A percentile compares a stretch with the other conserved stretches of the same genome.
phyloP scores from a whole-genome alignment of 2,113 vertebrate species.

The Melospiza georgiana region DNA sequence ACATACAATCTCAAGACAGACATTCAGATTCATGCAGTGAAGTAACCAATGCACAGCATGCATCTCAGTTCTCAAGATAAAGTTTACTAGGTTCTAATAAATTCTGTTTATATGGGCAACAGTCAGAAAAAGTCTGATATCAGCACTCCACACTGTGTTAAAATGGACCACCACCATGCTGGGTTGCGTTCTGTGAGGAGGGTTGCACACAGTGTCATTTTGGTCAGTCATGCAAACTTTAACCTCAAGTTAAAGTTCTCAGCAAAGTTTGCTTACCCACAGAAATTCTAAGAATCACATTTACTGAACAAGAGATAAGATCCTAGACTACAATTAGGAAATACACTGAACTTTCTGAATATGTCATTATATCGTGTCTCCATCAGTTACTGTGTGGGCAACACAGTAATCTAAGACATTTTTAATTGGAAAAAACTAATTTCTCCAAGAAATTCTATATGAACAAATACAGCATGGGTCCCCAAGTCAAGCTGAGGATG shows the following conservation, averaged over 20 bases:
- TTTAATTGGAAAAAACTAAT: not conserved
- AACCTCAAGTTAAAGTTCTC: not conserved
- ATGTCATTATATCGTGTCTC: not conserved
- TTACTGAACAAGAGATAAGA: not conserved
- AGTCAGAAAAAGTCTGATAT: not conserved
- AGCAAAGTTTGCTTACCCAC: not conserved
- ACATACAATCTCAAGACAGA: not conserved
- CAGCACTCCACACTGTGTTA: not conserved
- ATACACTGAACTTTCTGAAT: not conserved
- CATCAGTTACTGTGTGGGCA: not conserved
- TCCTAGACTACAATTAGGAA: not conserved
- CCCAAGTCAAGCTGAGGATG: not conserved
- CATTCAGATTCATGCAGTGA: slow-evolving; percentile 16
- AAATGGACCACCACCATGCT: not conserved
- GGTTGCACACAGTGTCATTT: not conserved
- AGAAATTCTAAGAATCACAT: not conserved
- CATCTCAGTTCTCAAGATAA: not conserved
- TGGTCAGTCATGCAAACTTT: not conserved
- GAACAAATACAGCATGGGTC: not conserved
- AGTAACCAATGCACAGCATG: not conserved
- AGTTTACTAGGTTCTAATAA: not conserved
- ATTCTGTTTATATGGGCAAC: slow-evolving; percentile 1
- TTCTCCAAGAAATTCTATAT: not conserved
- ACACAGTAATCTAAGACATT: not conserved
- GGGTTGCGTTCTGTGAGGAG: not conserved